A percentile compares a stretch with the other conserved stretches of the same genome.
These are phyloP conservation scores for Dinothrombium tinctorium DNA, from an alignment of 1,140 invertebrate genomes.

Conservation along the genomic window DNA sequence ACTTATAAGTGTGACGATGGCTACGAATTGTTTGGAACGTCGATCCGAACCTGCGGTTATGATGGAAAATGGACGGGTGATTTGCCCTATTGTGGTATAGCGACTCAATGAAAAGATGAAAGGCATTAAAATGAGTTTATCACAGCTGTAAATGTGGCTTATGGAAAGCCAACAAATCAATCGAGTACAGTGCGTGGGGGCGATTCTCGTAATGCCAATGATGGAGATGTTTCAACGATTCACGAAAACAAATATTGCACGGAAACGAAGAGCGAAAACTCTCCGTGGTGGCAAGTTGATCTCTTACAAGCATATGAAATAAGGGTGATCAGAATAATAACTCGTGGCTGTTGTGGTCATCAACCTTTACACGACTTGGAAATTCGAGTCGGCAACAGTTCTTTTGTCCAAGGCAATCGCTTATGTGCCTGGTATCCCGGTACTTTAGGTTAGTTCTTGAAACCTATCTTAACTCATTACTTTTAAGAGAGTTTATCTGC, in stretches of 20 bases:
- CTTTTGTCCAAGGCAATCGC: conserved; percentile 53
- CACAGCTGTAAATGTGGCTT: conserved; percentile 41
- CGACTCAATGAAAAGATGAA: not conserved
- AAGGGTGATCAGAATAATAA: conserved; percentile 56
- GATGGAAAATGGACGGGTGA: conserved; percentile 49
- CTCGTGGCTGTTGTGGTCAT: conserved; percentile 59
- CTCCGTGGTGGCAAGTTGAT: conserved; percentile 77
- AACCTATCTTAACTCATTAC: not conserved
- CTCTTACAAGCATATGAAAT: conserved; percentile 54
- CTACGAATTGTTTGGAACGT: conserved; percentile 44
- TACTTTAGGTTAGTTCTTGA: conserved; percentile 39
- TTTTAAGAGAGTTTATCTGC: not conserved
- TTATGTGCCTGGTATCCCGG: conserved; percentile 78
- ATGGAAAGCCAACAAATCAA: conserved; percentile 62
- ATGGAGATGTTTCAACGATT: conserved; percentile 51
- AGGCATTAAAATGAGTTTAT: not conserved
- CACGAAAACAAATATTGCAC: conserved; percentile 65
- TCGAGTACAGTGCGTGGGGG: conserved; percentile 52
- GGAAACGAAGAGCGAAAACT: conserved; percentile 59
- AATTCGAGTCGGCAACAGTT: conserved; percentile 71
- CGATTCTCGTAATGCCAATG: conserved; percentile 52
- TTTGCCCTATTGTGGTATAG: conserved; percentile 54
- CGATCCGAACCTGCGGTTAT: conserved; percentile 36
- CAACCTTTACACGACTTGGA: conserved; percentile 72
- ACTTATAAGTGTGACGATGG: conserved; percentile 58